These are phyloP conservation scores for Bombus confusus DNA, from an alignment of 1,140 invertebrate genomes.

Conservation along the genomic window DNA sequence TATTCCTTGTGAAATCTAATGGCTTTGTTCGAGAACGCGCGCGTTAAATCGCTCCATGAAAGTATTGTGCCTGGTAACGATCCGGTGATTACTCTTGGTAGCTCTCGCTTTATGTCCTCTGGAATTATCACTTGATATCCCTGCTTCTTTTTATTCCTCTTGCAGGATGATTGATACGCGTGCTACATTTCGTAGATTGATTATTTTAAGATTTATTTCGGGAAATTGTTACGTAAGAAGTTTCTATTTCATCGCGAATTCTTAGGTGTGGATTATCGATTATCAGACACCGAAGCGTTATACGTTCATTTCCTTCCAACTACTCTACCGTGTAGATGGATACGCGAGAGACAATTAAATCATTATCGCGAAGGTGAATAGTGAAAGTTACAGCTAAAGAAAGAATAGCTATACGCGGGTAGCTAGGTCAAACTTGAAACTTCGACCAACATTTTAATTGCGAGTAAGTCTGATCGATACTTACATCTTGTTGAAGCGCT, in stretches of 20 bases:
- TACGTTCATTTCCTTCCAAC: no score
- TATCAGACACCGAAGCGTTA: no score
- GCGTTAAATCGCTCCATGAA: neutral
- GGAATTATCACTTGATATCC: neutral
- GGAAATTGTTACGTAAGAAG: neutral
- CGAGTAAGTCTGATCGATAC: neutral
- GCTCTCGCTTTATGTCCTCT: neutral
- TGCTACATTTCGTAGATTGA: neutral
- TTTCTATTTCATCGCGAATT: no score
- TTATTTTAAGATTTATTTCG: neutral
- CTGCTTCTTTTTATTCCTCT: neutral
- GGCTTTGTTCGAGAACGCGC: neutral
- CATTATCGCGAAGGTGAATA: neutral
- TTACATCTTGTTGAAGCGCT: no score
- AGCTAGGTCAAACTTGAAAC: neutral
- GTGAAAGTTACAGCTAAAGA: neutral
- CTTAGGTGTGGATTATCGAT: no score
- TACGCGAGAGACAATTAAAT: neutral
- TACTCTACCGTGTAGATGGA: no score
- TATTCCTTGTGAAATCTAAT: conserved; percentile 7
- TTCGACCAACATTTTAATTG: neutral
- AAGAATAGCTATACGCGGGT: neutral
- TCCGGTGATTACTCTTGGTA: neutral
- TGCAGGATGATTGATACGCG: neutral
- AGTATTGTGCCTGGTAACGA: conserved; percentile 7